Percentiles rank a stretch among this genome's conserved stretches.
Evolutionary conservation across 2,888 invertebrate genomes (phyloP).

Genomic region (Apamea crenata): DNA sequence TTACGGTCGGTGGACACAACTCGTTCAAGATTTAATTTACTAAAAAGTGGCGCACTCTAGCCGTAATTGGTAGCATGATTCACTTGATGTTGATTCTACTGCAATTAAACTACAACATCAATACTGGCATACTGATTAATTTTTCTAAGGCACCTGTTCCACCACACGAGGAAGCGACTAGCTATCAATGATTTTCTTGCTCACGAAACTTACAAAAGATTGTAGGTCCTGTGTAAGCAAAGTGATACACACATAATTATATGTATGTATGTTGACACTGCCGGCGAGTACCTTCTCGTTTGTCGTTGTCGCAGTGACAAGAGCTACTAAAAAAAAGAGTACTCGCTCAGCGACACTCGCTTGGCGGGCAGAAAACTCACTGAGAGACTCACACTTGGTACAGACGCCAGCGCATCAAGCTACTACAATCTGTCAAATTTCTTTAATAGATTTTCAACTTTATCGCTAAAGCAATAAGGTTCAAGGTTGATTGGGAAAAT

Average conservation of each 20-base stretch:
- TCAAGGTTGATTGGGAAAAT: too few relatives aligned
- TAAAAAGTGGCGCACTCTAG: constrained; percentile 55
- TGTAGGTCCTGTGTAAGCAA: neutral
- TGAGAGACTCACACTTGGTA: neutral
- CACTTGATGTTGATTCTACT: constrained; percentile 40
- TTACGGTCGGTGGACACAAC: constrained; percentile 69
- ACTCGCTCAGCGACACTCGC: neutral
- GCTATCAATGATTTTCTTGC: neutral
- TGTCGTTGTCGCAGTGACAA: neutral
- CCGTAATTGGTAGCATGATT: constrained; percentile 53
- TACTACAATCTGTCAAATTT: too few relatives aligned
- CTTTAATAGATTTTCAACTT: too few relatives aligned
- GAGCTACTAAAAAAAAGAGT: neutral
- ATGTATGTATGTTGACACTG: too few relatives aligned
- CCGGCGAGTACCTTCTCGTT: neutral
- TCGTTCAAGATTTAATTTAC: constrained; percentile 57
- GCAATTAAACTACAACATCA: constrained; percentile 30
- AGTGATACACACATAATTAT: too few relatives aligned
- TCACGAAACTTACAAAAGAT: neutral
- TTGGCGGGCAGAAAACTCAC: neutral
- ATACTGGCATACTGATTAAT: constrained; percentile 19
- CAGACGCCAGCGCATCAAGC: too few relatives aligned
- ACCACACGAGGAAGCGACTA: neutral
- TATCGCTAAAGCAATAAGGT: too few relatives aligned
- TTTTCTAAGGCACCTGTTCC: constrained; percentile 21